Conservation (phyloP, 2,888 invertebrate species). For the Tuta absoluta region DNA sequence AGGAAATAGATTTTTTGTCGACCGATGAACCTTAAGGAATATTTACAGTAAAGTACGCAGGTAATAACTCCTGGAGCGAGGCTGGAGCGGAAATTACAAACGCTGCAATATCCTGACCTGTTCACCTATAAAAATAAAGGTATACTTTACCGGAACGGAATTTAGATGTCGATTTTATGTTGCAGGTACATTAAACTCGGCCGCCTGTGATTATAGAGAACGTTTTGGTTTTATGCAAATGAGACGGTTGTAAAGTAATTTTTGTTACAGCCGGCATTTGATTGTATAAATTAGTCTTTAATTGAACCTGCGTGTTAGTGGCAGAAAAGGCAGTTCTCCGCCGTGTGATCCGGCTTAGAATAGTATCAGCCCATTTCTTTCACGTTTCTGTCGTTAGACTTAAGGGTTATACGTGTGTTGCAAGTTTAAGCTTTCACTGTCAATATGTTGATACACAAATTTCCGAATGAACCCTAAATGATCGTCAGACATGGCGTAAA, state of each 20-base stretch:
- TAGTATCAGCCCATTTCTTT: too few relatives aligned
- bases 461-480: too few relatives aligned
- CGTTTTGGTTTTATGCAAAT: not conserved
- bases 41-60: slow-evolving; percentile 42
- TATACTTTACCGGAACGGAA: slow-evolving; percentile 6
- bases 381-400: too few relatives aligned
- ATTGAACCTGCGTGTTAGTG: too few relatives aligned
- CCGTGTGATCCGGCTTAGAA: too few relatives aligned
- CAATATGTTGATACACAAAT: too few relatives aligned
- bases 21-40: slow-evolving; percentile 39
- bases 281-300: too few relatives aligned
- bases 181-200: not conserved
- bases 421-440: too few relatives aligned
- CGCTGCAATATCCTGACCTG: slow-evolving; percentile 59
- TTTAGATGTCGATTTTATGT: not conserved
- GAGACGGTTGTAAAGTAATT: too few relatives aligned
- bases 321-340: too few relatives aligned
- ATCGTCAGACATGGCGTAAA: too few relatives aligned
- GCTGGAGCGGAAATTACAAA: slow-evolving; percentile 60
- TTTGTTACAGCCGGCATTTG: not conserved
- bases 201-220: not conserved
- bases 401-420: too few relatives aligned
- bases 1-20: not conserved
- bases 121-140: slow-evolving; percentile 56
- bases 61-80: slow-evolving; percentile 46